phyloP scores from a whole-genome alignment of 2,888 invertebrate species.

The Apamea epomidion region DNA sequence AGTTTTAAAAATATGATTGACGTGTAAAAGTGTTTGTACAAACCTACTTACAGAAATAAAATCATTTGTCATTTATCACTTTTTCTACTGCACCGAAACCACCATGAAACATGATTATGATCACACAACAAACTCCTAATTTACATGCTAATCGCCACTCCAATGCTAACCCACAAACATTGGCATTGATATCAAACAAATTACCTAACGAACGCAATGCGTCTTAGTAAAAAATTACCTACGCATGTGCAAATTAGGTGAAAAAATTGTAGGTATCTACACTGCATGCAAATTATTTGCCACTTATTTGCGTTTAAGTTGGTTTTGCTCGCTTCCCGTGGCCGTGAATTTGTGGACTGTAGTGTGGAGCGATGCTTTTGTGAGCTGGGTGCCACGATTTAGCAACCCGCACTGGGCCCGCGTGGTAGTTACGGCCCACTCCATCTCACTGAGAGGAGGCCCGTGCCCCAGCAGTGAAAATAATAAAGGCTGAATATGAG shows the following conservation, averaged over 20 bases:
- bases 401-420: no score
- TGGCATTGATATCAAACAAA: conserved; percentile 48
- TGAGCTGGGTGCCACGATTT: background rate
- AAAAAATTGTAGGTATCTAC: conserved; percentile 47
- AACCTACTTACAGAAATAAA: background rate
- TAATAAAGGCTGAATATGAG: no score
- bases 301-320: conserved; percentile 17
- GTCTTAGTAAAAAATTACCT: conserved; percentile 19
- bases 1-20: no score
- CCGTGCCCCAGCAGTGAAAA: no score
- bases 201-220: conserved; percentile 46
- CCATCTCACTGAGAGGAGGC: no score
- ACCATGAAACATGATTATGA: background rate
- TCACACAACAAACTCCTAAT: background rate
- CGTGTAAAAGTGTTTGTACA: no score
- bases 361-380: background rate
- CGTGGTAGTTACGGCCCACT: no score
- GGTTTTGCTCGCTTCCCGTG: background rate
- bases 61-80: no score
- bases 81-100: background rate
- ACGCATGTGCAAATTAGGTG: conserved; percentile 50
- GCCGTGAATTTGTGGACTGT: conserved; percentile 37
- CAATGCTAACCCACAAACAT: conserved; percentile 33
- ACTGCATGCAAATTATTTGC: conserved; percentile 55
- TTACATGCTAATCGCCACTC: conserved; percentile 38